A percentile compares a stretch with the other conserved stretches of the same genome.
phyloP scores from a whole-genome alignment of 2,888 invertebrate genomes.

The Cephus runcator region DNA sequence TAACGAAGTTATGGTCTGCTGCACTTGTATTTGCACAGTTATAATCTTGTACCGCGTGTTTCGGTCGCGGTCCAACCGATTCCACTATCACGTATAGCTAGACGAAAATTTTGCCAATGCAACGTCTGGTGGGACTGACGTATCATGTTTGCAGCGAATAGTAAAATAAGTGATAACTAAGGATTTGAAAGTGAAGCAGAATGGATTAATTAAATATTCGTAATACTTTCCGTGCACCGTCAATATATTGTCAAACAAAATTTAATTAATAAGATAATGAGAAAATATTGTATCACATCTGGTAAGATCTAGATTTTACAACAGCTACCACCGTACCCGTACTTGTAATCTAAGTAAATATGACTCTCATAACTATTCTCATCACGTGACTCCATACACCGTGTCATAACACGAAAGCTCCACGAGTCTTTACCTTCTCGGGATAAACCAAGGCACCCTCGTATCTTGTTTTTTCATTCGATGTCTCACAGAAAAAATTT shows the following conservation, averaged over 20 bases:
- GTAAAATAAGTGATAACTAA: neutral
- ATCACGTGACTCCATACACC: neutral
- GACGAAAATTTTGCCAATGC: neutral
- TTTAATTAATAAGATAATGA: neutral
- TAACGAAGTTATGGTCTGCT: slow-evolving; percentile 32
- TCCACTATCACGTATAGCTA: neutral
- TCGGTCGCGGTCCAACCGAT: slow-evolving; percentile 13
- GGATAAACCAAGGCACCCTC: neutral
- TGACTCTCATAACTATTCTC: neutral
- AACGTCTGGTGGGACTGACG: neutral
- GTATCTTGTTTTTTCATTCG: neutral
- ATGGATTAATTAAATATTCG: neutral
- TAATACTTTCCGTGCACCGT: neutral
- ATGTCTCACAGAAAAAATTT: neutral
- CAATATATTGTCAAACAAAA: neutral
- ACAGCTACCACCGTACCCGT: neutral
- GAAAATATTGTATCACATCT: neutral
- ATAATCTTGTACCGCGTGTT: slow-evolving; percentile 30
- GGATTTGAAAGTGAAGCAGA: neutral
- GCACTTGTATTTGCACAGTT: slow-evolving; percentile 21
- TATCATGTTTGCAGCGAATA: neutral
- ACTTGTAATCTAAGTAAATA: neutral
- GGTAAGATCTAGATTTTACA: neutral
- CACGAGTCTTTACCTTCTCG: neutral
- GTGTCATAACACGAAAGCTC: neutral